phyloP scores from a whole-genome alignment of 2,888 invertebrate species.

The Belgica antarctica region DNA sequence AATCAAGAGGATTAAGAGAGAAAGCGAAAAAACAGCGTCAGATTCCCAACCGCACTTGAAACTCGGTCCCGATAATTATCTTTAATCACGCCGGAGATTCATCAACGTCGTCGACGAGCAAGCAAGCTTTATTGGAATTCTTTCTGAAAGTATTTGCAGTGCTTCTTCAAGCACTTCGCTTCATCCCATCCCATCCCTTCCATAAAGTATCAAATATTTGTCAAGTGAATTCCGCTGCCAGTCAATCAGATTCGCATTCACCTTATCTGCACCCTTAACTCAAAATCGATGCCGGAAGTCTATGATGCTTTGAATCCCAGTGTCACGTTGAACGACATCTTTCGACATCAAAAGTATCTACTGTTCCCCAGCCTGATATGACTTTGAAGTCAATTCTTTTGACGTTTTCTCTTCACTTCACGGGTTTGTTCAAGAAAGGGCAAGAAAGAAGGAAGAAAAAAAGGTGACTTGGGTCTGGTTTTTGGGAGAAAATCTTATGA shows the following conservation, averaged over 20 bases:
- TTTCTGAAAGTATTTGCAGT: slow-evolving; percentile 24
- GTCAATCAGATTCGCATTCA: neutral
- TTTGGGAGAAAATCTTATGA: no score
- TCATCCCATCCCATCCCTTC: neutral
- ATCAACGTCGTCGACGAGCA: slow-evolving; percentile 1
- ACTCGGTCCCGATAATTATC: slow-evolving; percentile 29
- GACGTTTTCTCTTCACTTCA: slow-evolving; percentile 12
- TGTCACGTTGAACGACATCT: neutral
- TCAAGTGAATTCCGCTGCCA: slow-evolving; percentile 1
- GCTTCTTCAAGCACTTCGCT: neutral
- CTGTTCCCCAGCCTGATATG: neutral
- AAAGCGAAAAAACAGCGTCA: no score
- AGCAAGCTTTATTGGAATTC: slow-evolving; percentile 27
- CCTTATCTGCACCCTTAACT: neutral
- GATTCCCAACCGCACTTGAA: neutral
- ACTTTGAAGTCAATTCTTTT: slow-evolving; percentile 43
- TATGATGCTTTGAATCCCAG: slow-evolving; percentile 18
- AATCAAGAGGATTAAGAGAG: slow-evolving; percentile 8
- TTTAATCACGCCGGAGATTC: slow-evolving; percentile 27
- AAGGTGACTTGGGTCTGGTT: no score
- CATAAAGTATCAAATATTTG: slow-evolving; percentile 1
- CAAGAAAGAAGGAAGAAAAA: no score
- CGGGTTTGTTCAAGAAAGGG: neutral
- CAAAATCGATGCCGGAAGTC: slow-evolving; percentile 6
- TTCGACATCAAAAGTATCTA: slow-evolving; percentile 21